phyloP scores from a whole-genome alignment of 2,797 vertebrate genomes.

The Chelon auratus region DNA sequence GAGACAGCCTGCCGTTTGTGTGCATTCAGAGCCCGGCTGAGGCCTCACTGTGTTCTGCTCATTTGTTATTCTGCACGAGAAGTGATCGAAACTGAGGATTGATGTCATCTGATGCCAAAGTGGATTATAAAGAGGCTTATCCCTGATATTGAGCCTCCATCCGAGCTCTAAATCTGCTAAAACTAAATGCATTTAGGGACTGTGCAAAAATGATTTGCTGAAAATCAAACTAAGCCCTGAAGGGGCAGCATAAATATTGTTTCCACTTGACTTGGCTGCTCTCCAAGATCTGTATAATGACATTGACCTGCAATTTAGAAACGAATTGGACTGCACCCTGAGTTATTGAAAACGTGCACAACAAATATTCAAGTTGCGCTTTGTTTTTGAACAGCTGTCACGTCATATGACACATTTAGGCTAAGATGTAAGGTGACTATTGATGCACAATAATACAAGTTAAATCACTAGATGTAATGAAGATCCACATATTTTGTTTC shows the following conservation, averaged over 20 bases:
- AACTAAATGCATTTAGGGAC: conserved; percentile 3
- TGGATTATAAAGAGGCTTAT: conserved; percentile 32
- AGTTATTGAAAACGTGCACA: background rate
- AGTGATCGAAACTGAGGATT: background rate
- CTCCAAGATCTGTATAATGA: conserved; percentile 1
- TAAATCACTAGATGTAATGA: background rate
- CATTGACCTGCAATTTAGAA: background rate
- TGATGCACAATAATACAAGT: too few species aligned
- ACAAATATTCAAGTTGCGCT: background rate
- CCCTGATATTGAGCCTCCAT: conserved; percentile 7
- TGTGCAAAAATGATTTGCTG: background rate
- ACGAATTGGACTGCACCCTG: background rate
- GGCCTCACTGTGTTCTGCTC: background rate
- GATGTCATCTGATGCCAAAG: conserved; percentile 8
- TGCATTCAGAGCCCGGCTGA: background rate
- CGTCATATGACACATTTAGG: background rate
- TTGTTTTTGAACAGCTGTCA: background rate
- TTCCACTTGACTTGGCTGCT: background rate
- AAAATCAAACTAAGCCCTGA: background rate
- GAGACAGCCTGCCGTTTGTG: background rate
- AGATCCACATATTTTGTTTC: background rate
- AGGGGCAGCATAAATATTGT: background rate
- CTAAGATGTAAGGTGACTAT: too few species aligned
- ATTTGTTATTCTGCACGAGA: background rate
- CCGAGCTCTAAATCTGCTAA: background rate